Base-by-base conservation (phyloP, 2,888 invertebrate genomes). In the Synanthedon myopaeformis region DNA sequence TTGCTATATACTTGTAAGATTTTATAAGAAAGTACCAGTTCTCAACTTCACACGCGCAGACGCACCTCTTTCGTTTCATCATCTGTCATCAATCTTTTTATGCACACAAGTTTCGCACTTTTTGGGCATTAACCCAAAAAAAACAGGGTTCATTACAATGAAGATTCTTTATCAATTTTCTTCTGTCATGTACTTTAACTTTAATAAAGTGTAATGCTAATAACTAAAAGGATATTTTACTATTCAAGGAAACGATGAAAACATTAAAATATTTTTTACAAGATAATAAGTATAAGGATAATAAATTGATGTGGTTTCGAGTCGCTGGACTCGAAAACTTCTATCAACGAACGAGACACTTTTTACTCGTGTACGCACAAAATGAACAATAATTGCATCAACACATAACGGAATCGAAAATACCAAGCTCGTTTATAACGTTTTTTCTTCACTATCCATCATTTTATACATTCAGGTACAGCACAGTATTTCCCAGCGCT, bases 401-500 rank as follows among this genome's bases (percentile, higher is more conserved):
- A 14, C 14, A n/a, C 45, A 45, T 45, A 45, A 45, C 45, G 45
- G 45, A 45, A 13, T 45, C 13, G 45, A 14, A 14, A 45, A 45
- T 45, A 45, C 45, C 13, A 45, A 13, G 13, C 8, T 35, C 35
- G 35, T 45, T 45, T 45, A 14, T 14, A 45, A 45, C 12, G 10
- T 45, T 45, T 45, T 45, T 45, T 45, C 45, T n/a, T 45, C 45
- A 12, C 14, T 45, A 14, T 45, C 14, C 45, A 45, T 45, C 45
- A 45, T 49, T 49, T 49, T 17, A 49, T 19, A 49, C 49, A 49
- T 49, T 19, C 17, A 49, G 49, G 17, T 49, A 17, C 17, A 12
- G 12, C 17, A 13, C 17, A 14, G 23, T 49, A 14, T 49, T 67
- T 78, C 74, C 76, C 76, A 76, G 76, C 79, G 74, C 70, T 76